phyloP scores from a whole-genome alignment of 2,888 invertebrate genomes.

The Sinodicranocentrus sp. region DNA sequence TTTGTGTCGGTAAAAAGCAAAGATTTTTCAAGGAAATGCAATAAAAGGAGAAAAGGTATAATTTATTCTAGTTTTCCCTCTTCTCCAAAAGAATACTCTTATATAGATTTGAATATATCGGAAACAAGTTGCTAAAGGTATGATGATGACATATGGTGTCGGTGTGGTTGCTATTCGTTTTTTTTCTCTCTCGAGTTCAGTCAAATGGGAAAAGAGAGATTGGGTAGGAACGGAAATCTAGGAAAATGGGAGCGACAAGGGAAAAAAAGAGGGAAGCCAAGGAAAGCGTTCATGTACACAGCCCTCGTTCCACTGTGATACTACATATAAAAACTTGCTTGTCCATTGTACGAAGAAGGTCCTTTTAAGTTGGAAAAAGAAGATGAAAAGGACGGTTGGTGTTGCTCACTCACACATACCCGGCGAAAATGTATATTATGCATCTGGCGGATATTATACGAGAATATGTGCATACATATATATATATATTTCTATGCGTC shows the following conservation, averaged over 20 bases:
- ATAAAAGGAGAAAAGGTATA: slow-evolving; percentile 44
- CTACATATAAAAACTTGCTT: no score
- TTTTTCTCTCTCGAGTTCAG: slow-evolving; percentile 3
- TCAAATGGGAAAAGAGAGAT: slow-evolving; percentile 37
- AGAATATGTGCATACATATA: no score
- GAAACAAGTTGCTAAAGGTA: background rate
- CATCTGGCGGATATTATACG: no score
- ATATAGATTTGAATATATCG: background rate
- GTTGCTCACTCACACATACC: no score
- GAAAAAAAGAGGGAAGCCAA: slow-evolving; percentile 9
- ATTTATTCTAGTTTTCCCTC: slow-evolving; percentile 38
- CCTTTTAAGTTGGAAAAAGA: no score
- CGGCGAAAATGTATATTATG: no score
- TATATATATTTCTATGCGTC: no score
- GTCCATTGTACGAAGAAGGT: no score
- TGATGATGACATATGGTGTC: slow-evolving; percentile 51
- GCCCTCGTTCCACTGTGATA: no score
- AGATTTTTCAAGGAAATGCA: slow-evolving; percentile 48
- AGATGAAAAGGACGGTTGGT: no score
- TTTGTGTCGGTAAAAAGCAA: slow-evolving; percentile 5
- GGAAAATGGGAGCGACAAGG: slow-evolving; percentile 28
- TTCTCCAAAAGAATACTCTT: background rate
- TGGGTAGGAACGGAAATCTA: slow-evolving; percentile 14
- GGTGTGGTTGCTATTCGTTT: no score
- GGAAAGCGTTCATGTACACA: no score